Evolutionary conservation across 1,140 invertebrate species (phyloP).

Genomic region (Brachionus plicatilis): DNA sequence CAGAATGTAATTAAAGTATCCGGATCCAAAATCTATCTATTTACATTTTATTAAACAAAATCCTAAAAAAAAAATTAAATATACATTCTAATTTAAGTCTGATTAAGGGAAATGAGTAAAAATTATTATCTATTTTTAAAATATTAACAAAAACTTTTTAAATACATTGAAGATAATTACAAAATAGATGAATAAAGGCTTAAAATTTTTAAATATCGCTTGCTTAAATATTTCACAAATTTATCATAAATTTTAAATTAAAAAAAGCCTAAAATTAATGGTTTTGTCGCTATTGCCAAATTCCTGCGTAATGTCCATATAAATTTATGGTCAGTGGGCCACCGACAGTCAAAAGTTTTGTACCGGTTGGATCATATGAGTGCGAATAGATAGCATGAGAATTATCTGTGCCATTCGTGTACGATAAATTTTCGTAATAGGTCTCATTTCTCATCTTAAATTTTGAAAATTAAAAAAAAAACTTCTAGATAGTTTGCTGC

Average conservation of each 20-base stretch:
- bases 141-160: not conserved
- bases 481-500: not conserved
- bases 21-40: not conserved
- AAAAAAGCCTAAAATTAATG: not conserved
- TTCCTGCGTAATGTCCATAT: conserved; percentile 74
- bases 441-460: conserved; percentile 50
- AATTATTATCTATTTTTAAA: not conserved
- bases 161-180: not conserved
- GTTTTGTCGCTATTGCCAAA: conserved; percentile 62
- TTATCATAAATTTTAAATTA: not conserved
- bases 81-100: conserved; percentile 1
- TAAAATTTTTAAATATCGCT: not conserved
- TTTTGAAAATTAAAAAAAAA: conserved; percentile 38
- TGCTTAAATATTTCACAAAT: conserved; percentile 1
- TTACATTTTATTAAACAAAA: conserved; percentile 3
- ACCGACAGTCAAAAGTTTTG: conserved; percentile 82
- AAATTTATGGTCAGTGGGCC: conserved; percentile 82
- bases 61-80: not conserved
- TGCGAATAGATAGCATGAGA: conserved; percentile 84
- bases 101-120: not conserved
- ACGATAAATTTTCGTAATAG: conserved; percentile 46
- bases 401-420: conserved; percentile 65
- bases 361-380: conserved; percentile 84
- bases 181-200: not conserved
- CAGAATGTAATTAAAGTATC: not conserved